Base-by-base conservation (phyloP, 1,140 invertebrate species). In the Babylonia areolata region DNA sequence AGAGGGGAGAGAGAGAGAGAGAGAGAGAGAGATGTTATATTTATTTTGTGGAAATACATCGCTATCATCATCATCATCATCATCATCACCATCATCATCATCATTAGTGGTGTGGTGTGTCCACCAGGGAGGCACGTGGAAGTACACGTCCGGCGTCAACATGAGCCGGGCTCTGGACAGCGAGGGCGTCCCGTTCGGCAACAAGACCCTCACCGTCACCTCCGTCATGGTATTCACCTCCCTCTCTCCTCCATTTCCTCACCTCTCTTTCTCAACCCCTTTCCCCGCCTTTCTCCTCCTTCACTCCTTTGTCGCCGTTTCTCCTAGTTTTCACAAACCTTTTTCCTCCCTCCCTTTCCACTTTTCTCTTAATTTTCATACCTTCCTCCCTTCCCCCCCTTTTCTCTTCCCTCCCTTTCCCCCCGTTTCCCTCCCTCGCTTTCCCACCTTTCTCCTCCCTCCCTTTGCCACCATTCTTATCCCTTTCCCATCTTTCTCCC, bases 171-270 rank as follows among this genome's bases (percentile, higher is more conserved):
- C 86, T 35, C 86, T 88, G 54, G 64, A 88, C 28, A 73, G 37
- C 20, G 64, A 87, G 73, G 86, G 89, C 39, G 80, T 79, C 15
- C 89, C 91, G 28, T 90, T 93, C 64, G 91, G 96, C 96, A 99
- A 99, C 94, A 97, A 96, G 92, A 98, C 97, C 0, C 98, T 98
- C 89, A 96, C 98, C 79, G 97, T 99, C n/a, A 98, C 97, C 0
- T 97, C 97, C 0, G 97, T 98, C 85, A 94, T 98, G 92, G 98
- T 98, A 95, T n/a, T n/a, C 0, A 64, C 58, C 12, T 28, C 17
- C 23, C 6, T n/a, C 20, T n/a, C 28, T n/a, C 5, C 23, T 12
- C 23, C 12, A 3, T 6, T n/a, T 5, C 23, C 15, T n/a, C 0
- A 12, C 5, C 20, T 64, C 58, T 64, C 9, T 64, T 20, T 64